Evolutionary conservation across 2,113 vertebrate species (phyloP).

Genomic region (Microtus richardsoni): DNA sequence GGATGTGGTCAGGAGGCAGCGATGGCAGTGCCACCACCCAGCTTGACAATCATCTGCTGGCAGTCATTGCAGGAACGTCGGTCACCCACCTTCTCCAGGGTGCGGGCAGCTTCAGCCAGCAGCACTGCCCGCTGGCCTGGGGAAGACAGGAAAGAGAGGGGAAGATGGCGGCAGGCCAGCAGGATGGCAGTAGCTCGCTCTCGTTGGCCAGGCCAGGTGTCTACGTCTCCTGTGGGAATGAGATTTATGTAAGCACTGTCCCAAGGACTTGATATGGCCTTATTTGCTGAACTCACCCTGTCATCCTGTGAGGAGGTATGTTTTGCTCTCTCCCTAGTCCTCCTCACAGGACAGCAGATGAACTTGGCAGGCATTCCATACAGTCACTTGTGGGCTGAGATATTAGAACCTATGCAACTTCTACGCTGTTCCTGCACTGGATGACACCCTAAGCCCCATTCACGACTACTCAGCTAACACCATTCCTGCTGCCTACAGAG

Average conservation of each 20-base stretch:
- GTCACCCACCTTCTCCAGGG: constrained; percentile 97
- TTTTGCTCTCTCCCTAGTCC: neutral
- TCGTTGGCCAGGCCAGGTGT: constrained; percentile 92
- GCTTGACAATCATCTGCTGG: constrained; percentile 96
- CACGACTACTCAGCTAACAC: fast-evolving
- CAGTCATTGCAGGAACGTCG: constrained; percentile 96
- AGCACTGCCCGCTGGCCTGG: constrained; percentile 94
- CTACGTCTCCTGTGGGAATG: constrained; percentile 86
- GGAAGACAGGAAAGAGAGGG: constrained; percentile 95
- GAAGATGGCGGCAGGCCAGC: constrained; percentile 96
- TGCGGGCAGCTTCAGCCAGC: constrained; percentile 96
- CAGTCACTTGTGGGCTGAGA: neutral
- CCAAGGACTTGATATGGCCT: fast-evolving
- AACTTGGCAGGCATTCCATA: neutral
- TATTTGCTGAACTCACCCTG: fast-evolving
- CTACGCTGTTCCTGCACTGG: neutral
- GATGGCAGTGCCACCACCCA: constrained; percentile 95
- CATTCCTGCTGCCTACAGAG: no score
- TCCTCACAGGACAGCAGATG: neutral
- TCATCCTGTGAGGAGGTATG: neutral
- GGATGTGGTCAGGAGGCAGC: constrained; percentile 90
- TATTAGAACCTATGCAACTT: fast-evolving
- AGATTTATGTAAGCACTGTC: neutral
- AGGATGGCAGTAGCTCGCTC: constrained; percentile 97
- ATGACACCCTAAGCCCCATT: fast-evolving